Conservation (phyloP, 2,113 vertebrate genomes). For the Sinocyclocheilus anshuiensis region DNA sequence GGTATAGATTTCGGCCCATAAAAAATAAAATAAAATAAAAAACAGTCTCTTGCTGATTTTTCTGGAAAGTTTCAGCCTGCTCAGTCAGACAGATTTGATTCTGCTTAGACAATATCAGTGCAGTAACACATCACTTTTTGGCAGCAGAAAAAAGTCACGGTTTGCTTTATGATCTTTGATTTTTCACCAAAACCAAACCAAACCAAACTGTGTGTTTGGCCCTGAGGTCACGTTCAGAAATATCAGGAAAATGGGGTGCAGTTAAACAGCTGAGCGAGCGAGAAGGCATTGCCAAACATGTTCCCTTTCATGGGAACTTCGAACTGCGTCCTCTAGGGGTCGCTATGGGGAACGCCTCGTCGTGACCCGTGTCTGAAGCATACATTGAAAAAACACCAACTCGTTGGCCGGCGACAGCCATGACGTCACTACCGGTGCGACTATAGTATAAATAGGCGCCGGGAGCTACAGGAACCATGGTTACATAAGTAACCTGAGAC, state of each 20-base stretch:
- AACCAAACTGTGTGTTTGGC: neutral
- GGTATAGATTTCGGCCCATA: neutral
- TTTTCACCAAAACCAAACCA: neutral
- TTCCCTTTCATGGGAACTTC: too few species aligned
- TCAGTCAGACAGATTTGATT: neutral
- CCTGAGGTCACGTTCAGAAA: neutral
- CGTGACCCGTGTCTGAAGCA: too few species aligned
- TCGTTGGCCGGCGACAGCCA: too few species aligned
- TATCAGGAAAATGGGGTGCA: neutral
- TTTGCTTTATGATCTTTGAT: neutral
- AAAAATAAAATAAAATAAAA: neutral
- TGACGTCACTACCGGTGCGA: too few species aligned
- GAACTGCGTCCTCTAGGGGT: too few species aligned
- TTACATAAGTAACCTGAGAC: too few species aligned
- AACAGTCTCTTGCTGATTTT: neutral
- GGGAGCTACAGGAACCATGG: too few species aligned
- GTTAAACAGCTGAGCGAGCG: conserved; percentile 58
- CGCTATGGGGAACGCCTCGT: too few species aligned
- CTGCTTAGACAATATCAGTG: neutral
- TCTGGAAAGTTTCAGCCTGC: neutral
- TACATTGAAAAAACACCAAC: too few species aligned
- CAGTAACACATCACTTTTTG: neutral
- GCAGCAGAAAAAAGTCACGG: neutral
- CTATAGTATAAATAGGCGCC: too few species aligned
- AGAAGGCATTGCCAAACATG: conserved; percentile 54